Percentiles rank a stretch among this genome's conserved stretches.
Evolutionary conservation across 2,888 invertebrate genomes (phyloP).

Genomic region (Orchestes rusci): DNA sequence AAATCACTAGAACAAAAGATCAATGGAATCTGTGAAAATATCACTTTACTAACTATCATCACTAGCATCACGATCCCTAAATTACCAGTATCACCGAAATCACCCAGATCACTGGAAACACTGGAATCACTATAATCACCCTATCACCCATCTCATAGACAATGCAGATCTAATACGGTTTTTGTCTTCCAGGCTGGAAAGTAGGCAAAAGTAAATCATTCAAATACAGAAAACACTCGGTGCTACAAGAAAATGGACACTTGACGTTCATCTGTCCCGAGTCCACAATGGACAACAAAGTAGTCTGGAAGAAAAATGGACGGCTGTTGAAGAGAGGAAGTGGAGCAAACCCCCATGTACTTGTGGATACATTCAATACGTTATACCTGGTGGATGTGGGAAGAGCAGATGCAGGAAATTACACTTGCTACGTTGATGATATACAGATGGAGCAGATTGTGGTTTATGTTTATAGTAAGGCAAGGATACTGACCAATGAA

Average conservation of each 20-base stretch:
- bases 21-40: no score
- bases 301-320: constrained; percentile 52
- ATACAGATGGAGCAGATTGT: constrained; percentile 48
- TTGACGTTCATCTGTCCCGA: constrained; percentile 52
- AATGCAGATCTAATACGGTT: no score
- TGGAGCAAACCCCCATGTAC: constrained; percentile 35
- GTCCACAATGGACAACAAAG: constrained; percentile 44
- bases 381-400: constrained; percentile 54
- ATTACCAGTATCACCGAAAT: no score
- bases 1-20: no score
- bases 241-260: constrained; percentile 50
- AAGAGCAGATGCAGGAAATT: constrained; percentile 59
- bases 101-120: no score
- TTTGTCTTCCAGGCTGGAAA: constrained; percentile 37
- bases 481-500: constrained; percentile 48
- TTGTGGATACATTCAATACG: constrained; percentile 51
- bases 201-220: constrained; percentile 42
- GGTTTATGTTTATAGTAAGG: constrained; percentile 48
- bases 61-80: no score
- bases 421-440: constrained; percentile 60
- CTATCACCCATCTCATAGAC: no score
- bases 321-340: constrained; percentile 44
- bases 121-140: no score
- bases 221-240: constrained; percentile 46
- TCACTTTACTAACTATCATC: no score